Base-by-base conservation (phyloP, 2,113 vertebrate species). In the Poicephalus gulielmi region DNA sequence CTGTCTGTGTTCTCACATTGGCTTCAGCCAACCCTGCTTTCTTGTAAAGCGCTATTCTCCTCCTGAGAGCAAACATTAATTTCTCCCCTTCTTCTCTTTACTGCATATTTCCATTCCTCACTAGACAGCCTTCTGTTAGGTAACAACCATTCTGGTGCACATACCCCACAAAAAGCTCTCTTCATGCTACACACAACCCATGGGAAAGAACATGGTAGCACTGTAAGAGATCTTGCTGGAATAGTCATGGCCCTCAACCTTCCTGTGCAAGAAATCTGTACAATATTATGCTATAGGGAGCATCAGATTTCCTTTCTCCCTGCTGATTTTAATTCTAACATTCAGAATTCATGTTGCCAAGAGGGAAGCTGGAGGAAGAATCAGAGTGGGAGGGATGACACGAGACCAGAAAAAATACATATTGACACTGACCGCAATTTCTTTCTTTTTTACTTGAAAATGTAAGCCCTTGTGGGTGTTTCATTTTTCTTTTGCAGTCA, bases 401-500 rank as follows among this genome's bases (percentile, higher is more conserved):
- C 7, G 27, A 53, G 49, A 59, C 20, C 35, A 82, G 52, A 66
- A 53, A 66, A 55, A 31, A 59, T 23, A 64, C 16, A 23, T 64
- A 27, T 7, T 83, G 75, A 39, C 31, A 9, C 23, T 44, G n/a
- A 73, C 9, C 6, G 7, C 0, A 4, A 8, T 35, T 81, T 63
- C 13, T 76, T 75, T 23, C 22, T 66, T 79, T 67, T 84, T 89
- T 9, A 7, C 33, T 84, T 83, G 52, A 83, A 80, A 87, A 90
- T 83, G 5, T 95, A 95, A 95, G 33, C 28, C 37, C 17, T 64
- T 31, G 43, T 86, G 85, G 64, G 59, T 95, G 79, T 97, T 95
- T 87, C 78, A 83, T 97, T 98, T 97, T 97, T 97, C 92, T 98
- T 94, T 98, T 98, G 37, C 98, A 99, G 99, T 99, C 98, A 49